A percentile compares a stretch with the other conserved stretches of the same genome.
Conservation (phyloP, 2,797 vertebrate species). For the Zalophus californianus region DNA sequence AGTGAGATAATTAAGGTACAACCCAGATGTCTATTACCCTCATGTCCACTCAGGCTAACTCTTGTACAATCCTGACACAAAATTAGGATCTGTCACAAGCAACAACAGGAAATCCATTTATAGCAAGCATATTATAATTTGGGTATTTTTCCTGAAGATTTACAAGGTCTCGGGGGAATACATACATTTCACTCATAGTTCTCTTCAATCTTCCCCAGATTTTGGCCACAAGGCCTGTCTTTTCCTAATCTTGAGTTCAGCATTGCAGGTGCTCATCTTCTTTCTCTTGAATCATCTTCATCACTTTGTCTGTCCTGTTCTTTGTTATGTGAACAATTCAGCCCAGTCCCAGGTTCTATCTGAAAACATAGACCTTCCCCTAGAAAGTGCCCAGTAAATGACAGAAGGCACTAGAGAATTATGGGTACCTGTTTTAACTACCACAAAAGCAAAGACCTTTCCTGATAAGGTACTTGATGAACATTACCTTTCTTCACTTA, state of each 20-base stretch:
- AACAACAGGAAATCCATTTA: neutral
- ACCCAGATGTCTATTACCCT: neutral
- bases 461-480: neutral
- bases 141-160: neutral
- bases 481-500: neutral
- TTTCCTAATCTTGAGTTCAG: neutral
- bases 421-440: neutral
- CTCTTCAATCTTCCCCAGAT: neutral
- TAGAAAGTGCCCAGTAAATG: neutral
- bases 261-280: neutral
- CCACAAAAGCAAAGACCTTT: neutral
- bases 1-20: conserved; percentile 3
- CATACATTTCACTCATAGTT: neutral
- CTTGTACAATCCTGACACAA: neutral
- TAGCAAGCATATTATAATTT: neutral
- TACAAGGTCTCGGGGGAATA: neutral
- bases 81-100: neutral
- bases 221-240: neutral
- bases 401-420: neutral
- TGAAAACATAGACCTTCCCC: neutral
- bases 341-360: neutral
- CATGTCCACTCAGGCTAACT: neutral
- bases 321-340: neutral
- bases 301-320: neutral
- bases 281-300: neutral